Evolutionary conservation across 2,113 vertebrate species (phyloP).

Genomic region (Stictonetta naevosa): DNA sequence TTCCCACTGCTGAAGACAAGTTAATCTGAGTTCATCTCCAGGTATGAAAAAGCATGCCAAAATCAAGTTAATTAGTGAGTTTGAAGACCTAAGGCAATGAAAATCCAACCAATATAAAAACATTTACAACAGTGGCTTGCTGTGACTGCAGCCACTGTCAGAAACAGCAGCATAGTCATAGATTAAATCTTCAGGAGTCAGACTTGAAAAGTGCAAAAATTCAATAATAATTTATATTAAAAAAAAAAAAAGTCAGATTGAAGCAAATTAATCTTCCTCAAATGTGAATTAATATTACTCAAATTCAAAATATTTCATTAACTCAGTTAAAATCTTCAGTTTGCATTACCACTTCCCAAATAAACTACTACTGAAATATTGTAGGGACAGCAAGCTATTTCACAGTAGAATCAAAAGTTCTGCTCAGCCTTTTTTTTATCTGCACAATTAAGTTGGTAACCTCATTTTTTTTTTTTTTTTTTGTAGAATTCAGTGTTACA

Average conservation of each 20-base stretch:
- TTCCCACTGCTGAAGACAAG: background rate
- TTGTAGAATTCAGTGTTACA: fast-evolving
- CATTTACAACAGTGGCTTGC: background rate
- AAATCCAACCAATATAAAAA: background rate
- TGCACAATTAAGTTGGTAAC: background rate
- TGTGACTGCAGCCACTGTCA: background rate
- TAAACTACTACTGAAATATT: background rate
- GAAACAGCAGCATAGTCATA: background rate
- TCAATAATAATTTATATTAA: background rate
- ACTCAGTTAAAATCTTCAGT: background rate
- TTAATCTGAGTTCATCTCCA: background rate
- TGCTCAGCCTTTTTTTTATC: background rate
- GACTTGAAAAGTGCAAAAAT: background rate
- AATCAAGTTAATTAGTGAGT: background rate
- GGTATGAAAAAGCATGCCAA: background rate
- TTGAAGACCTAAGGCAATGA: background rate
- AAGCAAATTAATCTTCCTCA: background rate
- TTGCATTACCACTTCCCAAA: background rate
- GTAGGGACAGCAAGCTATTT: background rate
- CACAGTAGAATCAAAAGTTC: background rate
- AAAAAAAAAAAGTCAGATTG: background rate
- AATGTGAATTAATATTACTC: background rate
- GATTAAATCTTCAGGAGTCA: background rate
- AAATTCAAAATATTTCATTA: background rate
- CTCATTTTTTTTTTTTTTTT: background rate